These are phyloP conservation scores for Hyperoplus immaculatus DNA, from an alignment of 2,797 vertebrate genomes.

Conservation along the genomic window DNA sequence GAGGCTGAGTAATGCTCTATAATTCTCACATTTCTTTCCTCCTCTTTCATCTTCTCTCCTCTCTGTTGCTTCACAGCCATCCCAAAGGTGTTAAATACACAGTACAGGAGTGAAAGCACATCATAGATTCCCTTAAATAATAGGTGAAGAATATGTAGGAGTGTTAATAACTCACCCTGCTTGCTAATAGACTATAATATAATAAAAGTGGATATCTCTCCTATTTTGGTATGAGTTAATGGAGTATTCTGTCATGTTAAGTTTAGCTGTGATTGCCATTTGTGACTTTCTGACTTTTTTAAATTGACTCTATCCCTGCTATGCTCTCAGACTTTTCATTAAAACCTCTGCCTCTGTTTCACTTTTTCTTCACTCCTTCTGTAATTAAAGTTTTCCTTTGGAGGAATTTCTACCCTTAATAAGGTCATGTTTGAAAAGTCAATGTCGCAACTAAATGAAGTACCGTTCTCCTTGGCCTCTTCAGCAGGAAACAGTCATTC, in stretches of 20 bases:
- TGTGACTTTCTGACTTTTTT: constrained; percentile 5
- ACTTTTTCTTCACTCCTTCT: background rate
- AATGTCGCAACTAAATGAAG: constrained; percentile 4
- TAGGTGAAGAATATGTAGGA: background rate
- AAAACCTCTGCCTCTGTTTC: background rate
- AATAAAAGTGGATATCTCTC: background rate
- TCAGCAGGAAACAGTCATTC: background rate
- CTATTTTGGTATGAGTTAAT: background rate
- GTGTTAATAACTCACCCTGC: no score
- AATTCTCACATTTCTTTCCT: constrained; percentile 17
- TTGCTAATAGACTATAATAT: no score
- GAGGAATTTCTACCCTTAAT: constrained; percentile 19
- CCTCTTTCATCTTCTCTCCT: constrained; percentile 8
- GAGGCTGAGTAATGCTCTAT: constrained; percentile 35
- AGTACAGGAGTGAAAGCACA: constrained; percentile 6
- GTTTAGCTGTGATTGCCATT: background rate
- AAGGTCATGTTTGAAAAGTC: constrained; percentile 33
- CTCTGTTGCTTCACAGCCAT: constrained; percentile 10
- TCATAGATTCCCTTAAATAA: background rate
- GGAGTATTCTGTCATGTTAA: constrained; percentile 1
- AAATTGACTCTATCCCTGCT: background rate
- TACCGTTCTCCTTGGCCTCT: background rate
- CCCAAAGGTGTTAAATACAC: constrained; percentile 27
- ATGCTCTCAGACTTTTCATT: background rate
- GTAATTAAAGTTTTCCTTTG: constrained; percentile 13